Evolutionary conservation across 2,797 vertebrate species (phyloP), one percentile per base, ranked within the genome.

Genomic region (Uromys caudimaculatus): DNA sequence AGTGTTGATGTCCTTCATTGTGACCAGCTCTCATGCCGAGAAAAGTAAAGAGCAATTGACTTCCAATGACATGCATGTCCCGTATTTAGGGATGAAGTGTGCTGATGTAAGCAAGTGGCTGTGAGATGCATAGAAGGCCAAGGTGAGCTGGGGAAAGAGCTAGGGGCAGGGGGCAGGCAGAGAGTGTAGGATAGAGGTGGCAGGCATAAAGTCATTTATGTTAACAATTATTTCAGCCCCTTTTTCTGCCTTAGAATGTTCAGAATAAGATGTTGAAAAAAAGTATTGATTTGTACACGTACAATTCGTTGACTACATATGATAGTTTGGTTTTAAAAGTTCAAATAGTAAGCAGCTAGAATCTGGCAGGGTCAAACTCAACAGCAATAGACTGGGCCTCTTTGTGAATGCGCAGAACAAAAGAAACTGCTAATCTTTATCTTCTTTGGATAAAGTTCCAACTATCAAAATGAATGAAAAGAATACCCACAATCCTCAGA

Each of bases 281-380:
- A 79, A 14, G 24, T 24, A 67, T 1, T 21, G 8, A 92, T 24
- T 29, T 75, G 32, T 32, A 54, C 0, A n/a, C 21, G 77, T 81
- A 73, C 52, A 54, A 92, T n/a, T 5, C 67, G 52, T 54, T 1
- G 64, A 38, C 41, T 58, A 58, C 29, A 62, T 64, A 21, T 54
- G 83, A 60, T 32, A 38, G 5, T 60, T 90, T 52, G 19, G 71
- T 78, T 58, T 75, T 54, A 87, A 84, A 52, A 4, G 76, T 11
- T 82, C 38, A 91, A 84, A 54, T 38, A 23, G 64, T 82, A 76
- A 88, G 62, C 64, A 73, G 29, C 62, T 44, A 17, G 85, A 91
- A 92, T 60, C 56, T 52, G 50, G 62, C 17, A 95, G 88, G 29
- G 44, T 73, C 77, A 52, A 32, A n/a, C 14, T 90, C 90, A 90